Evolutionary conservation across 2,888 invertebrate genomes (phyloP).

Genomic region (Ctenicera cuprea): DNA sequence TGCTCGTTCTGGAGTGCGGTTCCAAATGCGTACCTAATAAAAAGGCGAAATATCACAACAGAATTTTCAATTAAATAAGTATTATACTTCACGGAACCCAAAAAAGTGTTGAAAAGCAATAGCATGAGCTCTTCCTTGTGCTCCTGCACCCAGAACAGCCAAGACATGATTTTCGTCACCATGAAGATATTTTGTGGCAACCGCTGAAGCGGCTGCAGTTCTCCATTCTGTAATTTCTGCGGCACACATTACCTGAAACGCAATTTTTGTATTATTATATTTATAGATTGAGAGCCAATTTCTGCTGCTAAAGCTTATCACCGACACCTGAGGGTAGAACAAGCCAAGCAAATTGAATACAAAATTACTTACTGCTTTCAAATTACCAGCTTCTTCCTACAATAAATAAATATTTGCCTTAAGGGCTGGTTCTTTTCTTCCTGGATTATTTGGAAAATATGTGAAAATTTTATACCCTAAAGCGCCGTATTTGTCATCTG

Average conservation of each 20-base stretch:
- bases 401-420: constrained; percentile 73
- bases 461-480: constrained; percentile 75
- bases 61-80: neutral
- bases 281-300: too few relatives aligned
- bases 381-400: constrained; percentile 70
- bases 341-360: too few relatives aligned
- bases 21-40: constrained; percentile 75
- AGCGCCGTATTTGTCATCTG: constrained; percentile 60
- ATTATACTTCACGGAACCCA: constrained; percentile 69
- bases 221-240: constrained; percentile 76
- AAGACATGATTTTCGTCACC: constrained; percentile 63
- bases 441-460: constrained; percentile 68
- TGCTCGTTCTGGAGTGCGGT: constrained; percentile 71
- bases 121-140: constrained; percentile 74
- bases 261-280: too few relatives aligned
- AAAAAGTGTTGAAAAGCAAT: constrained; percentile 73
- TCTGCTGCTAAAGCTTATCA: too few relatives aligned
- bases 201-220: constrained; percentile 76
- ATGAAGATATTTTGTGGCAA: constrained; percentile 75
- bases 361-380: constrained; percentile 60
- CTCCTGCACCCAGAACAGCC: constrained; percentile 75
- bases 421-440: constrained; percentile 68
- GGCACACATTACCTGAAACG: constrained; percentile 71
- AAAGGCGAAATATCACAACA: neutral
- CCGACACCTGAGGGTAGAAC: too few relatives aligned